Base-by-base conservation (phyloP, 2,888 invertebrate species). In the Calliopum simillimum region DNA sequence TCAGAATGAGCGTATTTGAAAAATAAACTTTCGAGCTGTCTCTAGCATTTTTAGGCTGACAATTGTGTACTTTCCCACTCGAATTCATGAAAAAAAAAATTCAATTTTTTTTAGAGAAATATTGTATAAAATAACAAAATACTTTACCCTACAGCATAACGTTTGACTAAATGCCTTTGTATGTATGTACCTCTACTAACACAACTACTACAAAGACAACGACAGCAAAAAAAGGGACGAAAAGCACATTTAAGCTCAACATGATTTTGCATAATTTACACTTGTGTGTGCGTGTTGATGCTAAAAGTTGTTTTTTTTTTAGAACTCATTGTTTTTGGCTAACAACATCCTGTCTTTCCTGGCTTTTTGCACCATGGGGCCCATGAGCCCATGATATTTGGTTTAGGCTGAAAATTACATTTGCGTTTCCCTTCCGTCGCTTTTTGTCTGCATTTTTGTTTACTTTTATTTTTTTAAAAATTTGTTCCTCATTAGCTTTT, bases 211-310 rank as follows among this genome's bases (percentile, higher is more conserved):
- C 4, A 33, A 33, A 33, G n/a, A n/a, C n/a, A n/a, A n/a, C n/a
- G n/a, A 33, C 33, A 2, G 5, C 25, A 25, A 41, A 51, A 14
- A 41, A 51, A 55, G 4, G 46, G 25, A 66, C 55, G 25, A 53
- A 44, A 46, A 46, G 21, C 53, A 56, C 55, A 56, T 56, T 66
- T 43, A 43, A 66, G 13, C 56, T 8, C 66, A 46, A 63, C 70
- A 70, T 69, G 68, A 63, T 43, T 70, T 53, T 67, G 70, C 72
- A 72, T 72, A 72, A 70, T 72, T 68, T 69, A 61, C 59, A 70
- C 63, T 67, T 62, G 66, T 59, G 33, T 33, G 33, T 43, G 19
- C 19, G 21, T 53, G 21, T 23, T 53, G 19, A 19, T 53, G 53
- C 23, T 23, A 33, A 5, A 5, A 8, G 11, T 53, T 23, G 16